These are phyloP conservation scores for Yasuhikotakia modesta DNA, from an alignment of 2,797 vertebrate species.

Conservation along the genomic window DNA sequence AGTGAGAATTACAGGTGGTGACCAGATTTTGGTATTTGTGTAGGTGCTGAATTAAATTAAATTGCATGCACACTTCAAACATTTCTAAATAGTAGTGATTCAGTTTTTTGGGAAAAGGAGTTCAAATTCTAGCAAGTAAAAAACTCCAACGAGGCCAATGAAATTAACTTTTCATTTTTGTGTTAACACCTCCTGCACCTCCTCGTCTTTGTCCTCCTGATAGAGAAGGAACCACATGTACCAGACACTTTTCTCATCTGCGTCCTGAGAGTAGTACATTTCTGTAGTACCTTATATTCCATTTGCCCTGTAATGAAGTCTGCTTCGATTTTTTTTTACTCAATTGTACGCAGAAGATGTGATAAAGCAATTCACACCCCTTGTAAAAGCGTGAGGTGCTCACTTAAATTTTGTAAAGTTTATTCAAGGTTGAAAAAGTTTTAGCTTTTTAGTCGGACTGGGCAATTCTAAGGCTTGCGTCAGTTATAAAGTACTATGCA, in stretches of 20 bases:
- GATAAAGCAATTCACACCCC: constrained; percentile 43
- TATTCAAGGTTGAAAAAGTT: not conserved
- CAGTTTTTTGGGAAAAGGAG: not conserved
- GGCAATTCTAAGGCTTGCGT: not conserved
- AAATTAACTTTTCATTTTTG: constrained; percentile 5
- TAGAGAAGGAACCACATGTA: not conserved
- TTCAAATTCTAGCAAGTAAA: not conserved
- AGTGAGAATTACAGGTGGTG: not conserved
- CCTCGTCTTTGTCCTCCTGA: not conserved
- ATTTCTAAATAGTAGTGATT: not conserved
- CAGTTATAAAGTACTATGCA: not conserved
- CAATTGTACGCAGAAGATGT: constrained; percentile 24
- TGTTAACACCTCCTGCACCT: not conserved
- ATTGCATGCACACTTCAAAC: not conserved
- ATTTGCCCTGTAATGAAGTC: constrained; percentile 40
- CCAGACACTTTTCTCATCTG: constrained; percentile 29
- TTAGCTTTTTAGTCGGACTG: not conserved
- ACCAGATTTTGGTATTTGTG: not conserved
- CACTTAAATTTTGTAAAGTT: constrained; percentile 3
- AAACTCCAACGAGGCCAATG: not conserved
- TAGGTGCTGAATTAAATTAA: not conserved
- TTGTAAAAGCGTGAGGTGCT: not conserved
- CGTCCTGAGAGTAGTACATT: constrained; percentile 32
- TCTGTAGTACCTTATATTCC: constrained; percentile 34
- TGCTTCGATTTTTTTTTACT: constrained; percentile 26